Percentiles rank a stretch among this genome's conserved stretches.
phyloP scores from a whole-genome alignment of 2,113 vertebrate genomes.

The Tachysurus vachellii region DNA sequence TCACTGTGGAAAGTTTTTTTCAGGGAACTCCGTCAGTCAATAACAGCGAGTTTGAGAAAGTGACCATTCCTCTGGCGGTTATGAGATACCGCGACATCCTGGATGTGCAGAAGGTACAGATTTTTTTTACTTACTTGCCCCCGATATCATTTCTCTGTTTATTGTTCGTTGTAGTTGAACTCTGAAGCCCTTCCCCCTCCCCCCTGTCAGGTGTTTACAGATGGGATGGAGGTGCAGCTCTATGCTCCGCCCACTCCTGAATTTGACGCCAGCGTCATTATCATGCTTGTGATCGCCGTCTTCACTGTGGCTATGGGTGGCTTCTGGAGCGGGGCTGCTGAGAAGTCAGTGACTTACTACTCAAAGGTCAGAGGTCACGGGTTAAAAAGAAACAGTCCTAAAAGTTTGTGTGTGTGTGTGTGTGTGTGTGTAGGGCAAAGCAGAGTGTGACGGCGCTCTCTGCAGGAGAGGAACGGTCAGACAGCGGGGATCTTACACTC shows the following conservation, averaged over 20 bases:
- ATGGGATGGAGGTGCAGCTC: slow-evolving; percentile 75
- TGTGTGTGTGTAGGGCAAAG: slow-evolving; percentile 70
- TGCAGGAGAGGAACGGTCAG: slow-evolving; percentile 59
- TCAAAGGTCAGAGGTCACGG: neutral
- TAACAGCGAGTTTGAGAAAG: slow-evolving; percentile 73
- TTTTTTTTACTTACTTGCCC: neutral
- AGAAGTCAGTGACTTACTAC: slow-evolving; percentile 65
- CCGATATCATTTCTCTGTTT: neutral
- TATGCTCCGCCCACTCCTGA: slow-evolving; percentile 76
- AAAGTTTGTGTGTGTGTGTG: neutral
- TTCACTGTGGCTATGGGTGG: slow-evolving; percentile 85
- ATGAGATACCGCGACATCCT: slow-evolving; percentile 79
- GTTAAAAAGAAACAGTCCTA: neutral
- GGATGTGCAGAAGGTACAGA: slow-evolving; percentile 79
- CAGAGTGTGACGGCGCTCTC: slow-evolving; percentile 59
- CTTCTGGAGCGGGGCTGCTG: slow-evolving; percentile 88
- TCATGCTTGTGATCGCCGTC: slow-evolving; percentile 88
- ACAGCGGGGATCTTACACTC: slow-evolving; percentile 63
- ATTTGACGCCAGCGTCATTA: slow-evolving; percentile 83
- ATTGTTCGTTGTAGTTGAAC: neutral
- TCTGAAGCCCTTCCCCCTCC: slow-evolving; percentile 14
- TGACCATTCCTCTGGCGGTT: slow-evolving; percentile 83
- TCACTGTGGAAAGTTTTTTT: slow-evolving; percentile 44
- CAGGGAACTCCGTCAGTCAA: slow-evolving; percentile 79
- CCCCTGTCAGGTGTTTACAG: slow-evolving; percentile 60